These are phyloP conservation scores for Chiroxiphia lanceolata DNA, from an alignment of 2,797 vertebrate species.

Conservation along the genomic window DNA sequence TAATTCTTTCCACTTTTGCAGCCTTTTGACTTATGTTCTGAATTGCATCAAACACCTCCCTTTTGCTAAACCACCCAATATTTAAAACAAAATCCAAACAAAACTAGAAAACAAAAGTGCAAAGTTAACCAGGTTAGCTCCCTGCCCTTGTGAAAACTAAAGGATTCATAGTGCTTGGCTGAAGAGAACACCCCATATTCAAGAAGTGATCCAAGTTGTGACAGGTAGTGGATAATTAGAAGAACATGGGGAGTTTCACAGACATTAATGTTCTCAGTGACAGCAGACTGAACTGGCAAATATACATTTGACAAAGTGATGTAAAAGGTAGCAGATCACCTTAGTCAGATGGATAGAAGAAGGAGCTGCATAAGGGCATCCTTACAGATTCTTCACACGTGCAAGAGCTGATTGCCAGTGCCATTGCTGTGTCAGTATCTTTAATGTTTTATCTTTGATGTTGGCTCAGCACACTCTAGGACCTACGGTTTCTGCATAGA, in stretches of 20 bases:
- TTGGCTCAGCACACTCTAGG: constrained; percentile 26
- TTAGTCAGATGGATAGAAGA: not conserved
- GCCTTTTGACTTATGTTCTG: not conserved
- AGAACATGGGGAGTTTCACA: not conserved
- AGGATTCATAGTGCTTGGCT: not conserved
- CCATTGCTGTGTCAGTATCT: constrained; percentile 44
- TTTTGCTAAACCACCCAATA: not conserved
- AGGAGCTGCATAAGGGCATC: not conserved
- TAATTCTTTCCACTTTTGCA: not conserved
- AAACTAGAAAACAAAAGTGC: not conserved
- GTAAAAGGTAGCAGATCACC: not conserved
- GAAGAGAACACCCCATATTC: not conserved
- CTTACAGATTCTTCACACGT: constrained; percentile 16
- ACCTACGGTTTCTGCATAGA: not conserved
- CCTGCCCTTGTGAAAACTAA: not conserved
- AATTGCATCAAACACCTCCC: not conserved
- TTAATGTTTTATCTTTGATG: constrained; percentile 50
- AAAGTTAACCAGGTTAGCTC: not conserved
- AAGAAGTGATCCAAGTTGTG: not conserved
- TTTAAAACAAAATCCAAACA: not conserved
- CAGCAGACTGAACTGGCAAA: not conserved
- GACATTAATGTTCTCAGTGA: not conserved
- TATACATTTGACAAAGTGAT: not conserved
- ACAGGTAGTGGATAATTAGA: not conserved
- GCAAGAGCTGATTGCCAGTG: not conserved